A percentile compares a stretch with the other conserved stretches of the same genome.
Conservation (phyloP, 1,140 invertebrate genomes). For the Melitaea cinxia region DNA sequence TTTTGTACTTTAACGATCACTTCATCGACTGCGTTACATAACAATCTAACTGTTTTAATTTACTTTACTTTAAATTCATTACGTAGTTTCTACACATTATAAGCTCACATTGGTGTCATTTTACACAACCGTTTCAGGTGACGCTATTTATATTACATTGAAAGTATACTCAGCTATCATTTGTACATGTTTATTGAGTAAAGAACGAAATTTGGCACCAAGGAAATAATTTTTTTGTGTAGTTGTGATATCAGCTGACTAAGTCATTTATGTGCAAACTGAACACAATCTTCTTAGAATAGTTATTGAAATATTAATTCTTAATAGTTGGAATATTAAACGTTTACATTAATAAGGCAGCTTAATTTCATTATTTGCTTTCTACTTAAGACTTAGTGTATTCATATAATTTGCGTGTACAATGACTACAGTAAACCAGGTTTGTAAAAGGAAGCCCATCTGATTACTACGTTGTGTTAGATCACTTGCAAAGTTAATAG, state of each 20-base stretch:
- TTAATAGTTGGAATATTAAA: too few relatives aligned
- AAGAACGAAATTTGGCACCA: constrained; percentile 19
- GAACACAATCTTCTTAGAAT: constrained; percentile 1
- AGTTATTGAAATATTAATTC: too few relatives aligned
- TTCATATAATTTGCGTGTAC: neutral
- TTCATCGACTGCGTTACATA: constrained; percentile 38
- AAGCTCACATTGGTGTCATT: constrained; percentile 30
- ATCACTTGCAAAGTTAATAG: neutral
- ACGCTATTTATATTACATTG: constrained; percentile 5
- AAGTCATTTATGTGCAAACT: neutral
- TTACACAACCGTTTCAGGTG: constrained; percentile 46
- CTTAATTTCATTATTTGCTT: neutral
- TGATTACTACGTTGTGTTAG: constrained; percentile 3
- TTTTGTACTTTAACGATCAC: constrained; percentile 67
- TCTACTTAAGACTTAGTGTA: neutral
- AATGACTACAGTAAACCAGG: neutral
- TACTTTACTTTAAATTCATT: neutral
- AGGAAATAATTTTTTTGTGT: constrained; percentile 13
- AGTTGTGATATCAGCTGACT: neutral
- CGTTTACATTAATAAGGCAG: neutral
- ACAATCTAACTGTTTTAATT: constrained; percentile 5
- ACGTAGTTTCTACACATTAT: constrained; percentile 1
- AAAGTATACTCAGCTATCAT: constrained; percentile 26
- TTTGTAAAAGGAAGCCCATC: constrained; percentile 19
- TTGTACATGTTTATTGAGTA: constrained; percentile 31